Conservation (phyloP, 2,888 invertebrate species). For the Eutolmus rufibarbis region DNA sequence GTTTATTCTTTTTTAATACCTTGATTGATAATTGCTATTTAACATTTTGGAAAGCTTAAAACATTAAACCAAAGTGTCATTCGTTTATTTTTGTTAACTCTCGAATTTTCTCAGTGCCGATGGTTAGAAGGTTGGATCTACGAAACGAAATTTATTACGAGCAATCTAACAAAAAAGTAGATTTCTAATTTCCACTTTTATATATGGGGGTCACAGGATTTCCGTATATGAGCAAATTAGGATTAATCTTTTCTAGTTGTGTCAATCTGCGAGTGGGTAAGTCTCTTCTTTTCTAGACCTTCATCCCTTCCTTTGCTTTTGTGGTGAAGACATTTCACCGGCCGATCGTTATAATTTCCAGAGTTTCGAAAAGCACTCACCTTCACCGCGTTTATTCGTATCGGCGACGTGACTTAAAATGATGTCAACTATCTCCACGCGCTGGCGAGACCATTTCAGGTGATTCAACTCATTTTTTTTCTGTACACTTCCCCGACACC, state of each 20-base stretch:
- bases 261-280: background rate
- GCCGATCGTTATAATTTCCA: background rate
- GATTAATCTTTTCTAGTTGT: background rate
- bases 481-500: background rate
- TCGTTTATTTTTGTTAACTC: no score
- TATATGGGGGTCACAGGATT: background rate
- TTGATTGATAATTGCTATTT: background rate
- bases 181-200: no score
- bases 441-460: conserved; percentile 41
- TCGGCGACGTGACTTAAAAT: conserved; percentile 34
- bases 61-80: background rate
- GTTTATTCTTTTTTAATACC: no score
- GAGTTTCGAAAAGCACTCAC: conserved; percentile 28
- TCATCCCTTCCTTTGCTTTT: background rate
- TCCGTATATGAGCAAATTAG: background rate
- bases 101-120: background rate
- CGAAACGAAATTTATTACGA: background rate
- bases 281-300: background rate
- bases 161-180: background rate
- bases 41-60: background rate
- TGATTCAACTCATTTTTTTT: conserved; percentile 42
- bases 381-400: conserved; percentile 28
- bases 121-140: background rate
- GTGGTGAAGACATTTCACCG: background rate
- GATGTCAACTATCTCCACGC: conserved; percentile 44